Conservation (phyloP, 1,140 invertebrate species). For the Matsumurasca onukii region DNA sequence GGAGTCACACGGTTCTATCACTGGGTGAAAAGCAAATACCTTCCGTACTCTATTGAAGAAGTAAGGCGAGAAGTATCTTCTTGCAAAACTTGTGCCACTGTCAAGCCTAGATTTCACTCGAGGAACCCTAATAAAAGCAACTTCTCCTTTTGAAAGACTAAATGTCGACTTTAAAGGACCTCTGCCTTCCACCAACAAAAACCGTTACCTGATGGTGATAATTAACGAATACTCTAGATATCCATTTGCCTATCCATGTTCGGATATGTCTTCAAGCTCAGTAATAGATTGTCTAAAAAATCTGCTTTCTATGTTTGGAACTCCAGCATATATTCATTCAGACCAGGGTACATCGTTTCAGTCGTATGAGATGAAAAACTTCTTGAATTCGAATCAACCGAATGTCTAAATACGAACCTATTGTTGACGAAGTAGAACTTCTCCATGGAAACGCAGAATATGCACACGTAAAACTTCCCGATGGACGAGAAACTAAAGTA, state of each 20-base stretch:
- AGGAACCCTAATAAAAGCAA: constrained; percentile 40
- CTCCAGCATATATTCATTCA: neutral
- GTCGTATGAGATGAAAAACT: neutral
- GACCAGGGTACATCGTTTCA: neutral
- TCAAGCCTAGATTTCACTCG: constrained; percentile 36
- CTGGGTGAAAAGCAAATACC: constrained; percentile 37
- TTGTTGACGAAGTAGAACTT: constrained; percentile 4
- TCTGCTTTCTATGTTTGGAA: neutral
- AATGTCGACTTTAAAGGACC: constrained; percentile 45
- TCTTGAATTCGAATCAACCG: neutral
- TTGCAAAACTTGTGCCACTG: constrained; percentile 10
- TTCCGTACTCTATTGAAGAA: constrained; percentile 1
- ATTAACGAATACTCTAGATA: constrained; percentile 46
- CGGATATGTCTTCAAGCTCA: constrained; percentile 35
- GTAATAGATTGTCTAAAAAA: constrained; percentile 35
- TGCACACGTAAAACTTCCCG: neutral
- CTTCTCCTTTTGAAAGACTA: constrained; percentile 40
- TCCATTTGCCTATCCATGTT: constrained; percentile 41
- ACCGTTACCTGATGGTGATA: constrained; percentile 42
- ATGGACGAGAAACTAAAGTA: neutral
- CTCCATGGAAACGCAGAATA: neutral
- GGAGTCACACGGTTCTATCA: constrained; percentile 9
- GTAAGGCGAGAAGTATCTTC: neutral
- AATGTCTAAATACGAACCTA: neutral
- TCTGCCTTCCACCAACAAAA: constrained; percentile 39